Evolutionary conservation across 2,888 invertebrate genomes (phyloP).

Genomic region (Drosophila limbata): DNA sequence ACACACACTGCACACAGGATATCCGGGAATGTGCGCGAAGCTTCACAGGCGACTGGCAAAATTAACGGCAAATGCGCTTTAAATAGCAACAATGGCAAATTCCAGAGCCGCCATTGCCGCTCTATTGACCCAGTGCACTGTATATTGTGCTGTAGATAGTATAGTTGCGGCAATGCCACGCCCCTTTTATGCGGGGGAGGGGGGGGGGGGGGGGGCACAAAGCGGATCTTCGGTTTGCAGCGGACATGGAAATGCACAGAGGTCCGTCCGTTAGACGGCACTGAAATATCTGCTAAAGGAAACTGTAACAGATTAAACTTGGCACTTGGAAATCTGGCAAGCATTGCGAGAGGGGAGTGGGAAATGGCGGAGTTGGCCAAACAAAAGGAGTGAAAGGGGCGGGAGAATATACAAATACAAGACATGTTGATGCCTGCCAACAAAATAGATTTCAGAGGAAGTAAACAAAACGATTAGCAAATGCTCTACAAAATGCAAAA

Average conservation of each 20-base stretch:
- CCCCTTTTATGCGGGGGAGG: too few relatives aligned
- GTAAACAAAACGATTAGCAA: conserved; percentile 2
- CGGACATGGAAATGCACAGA: conserved; percentile 60
- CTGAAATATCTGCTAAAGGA: conserved; percentile 69
- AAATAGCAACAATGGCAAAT: conserved; percentile 76
- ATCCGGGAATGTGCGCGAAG: conserved; percentile 74
- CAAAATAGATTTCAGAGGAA: conserved; percentile 24
- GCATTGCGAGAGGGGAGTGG: conserved; percentile 16
- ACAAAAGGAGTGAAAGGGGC: background rate
- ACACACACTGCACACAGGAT: conserved; percentile 54
- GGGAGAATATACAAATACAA: conserved; percentile 42
- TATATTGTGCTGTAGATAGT: conserved; percentile 37
- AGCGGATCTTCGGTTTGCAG: conserved; percentile 53
- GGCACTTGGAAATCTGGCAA: conserved; percentile 68
- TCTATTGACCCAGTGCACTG: conserved; percentile 76
- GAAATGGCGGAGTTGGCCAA: too few relatives aligned
- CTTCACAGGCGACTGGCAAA: conserved; percentile 74
- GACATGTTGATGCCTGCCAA: conserved; percentile 59
- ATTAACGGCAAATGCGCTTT: conserved; percentile 80
- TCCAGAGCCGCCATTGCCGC: conserved; percentile 59
- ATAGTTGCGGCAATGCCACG: conserved; percentile 32
- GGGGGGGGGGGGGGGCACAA: background rate
- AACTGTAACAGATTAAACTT: conserved; percentile 77
- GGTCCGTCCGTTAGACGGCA: conserved; percentile 36
- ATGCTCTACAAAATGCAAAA: conserved; percentile 32